Evolutionary conservation across 2,113 vertebrate genomes (phyloP).

Genomic region (Eptesicus fuscus): DNA sequence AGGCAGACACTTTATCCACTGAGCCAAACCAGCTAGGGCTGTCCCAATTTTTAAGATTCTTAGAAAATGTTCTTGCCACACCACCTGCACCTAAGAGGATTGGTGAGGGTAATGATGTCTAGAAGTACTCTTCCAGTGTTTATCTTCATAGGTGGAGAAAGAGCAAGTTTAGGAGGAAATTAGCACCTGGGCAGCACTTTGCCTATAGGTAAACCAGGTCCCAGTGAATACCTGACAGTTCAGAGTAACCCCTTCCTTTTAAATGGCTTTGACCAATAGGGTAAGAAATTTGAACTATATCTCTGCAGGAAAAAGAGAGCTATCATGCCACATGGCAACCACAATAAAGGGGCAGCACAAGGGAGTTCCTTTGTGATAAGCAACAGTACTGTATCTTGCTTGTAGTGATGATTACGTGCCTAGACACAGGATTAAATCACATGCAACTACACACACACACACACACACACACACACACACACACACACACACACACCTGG

Average conservation of each 20-base stretch:
- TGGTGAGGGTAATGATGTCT: not conserved
- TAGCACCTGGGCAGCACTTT: not conserved
- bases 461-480: not conserved
- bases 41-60: not conserved
- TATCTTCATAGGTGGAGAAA: not conserved
- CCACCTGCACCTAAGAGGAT: fast-evolving
- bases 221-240: not conserved
- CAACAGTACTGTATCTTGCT: not conserved
- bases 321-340: not conserved
- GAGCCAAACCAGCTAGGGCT: not conserved
- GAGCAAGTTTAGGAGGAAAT: not conserved
- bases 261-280: not conserved
- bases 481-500: not conserved
- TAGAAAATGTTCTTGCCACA: not conserved
- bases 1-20: no score
- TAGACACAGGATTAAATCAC: not conserved
- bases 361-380: not conserved
- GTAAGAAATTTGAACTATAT: not conserved
- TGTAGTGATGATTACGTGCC: not conserved
- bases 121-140: not conserved
- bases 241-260: not conserved
- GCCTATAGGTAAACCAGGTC: not conserved
- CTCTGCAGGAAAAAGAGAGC: not conserved
- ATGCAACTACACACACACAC: not conserved
- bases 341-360: not conserved